A percentile compares a stretch with the other conserved stretches of the same genome.
phyloP scores from a whole-genome alignment of 2,888 invertebrate species.

The Pseudoips prasinana region DNA sequence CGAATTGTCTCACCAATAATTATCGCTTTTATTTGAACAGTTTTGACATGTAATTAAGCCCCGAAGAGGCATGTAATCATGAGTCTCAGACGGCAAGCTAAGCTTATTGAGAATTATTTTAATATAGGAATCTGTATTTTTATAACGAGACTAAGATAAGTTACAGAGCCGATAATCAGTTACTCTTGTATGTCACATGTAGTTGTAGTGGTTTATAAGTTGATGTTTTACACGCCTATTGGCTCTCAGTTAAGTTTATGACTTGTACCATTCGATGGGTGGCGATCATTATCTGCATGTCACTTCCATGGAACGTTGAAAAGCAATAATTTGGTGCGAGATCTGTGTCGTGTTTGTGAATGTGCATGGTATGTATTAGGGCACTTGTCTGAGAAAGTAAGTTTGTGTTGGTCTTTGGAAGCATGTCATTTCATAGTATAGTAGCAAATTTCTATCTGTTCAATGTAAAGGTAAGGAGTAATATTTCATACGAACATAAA shows the following conservation, averaged over 20 bases:
- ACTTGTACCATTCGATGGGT: constrained; percentile 24
- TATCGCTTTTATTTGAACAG: constrained; percentile 17
- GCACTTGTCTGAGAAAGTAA: not conserved
- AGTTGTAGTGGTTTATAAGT: constrained; percentile 45
- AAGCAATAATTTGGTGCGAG: constrained; percentile 20
- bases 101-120: constrained; percentile 71
- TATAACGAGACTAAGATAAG: constrained; percentile 66
- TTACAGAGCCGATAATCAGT: constrained; percentile 51
- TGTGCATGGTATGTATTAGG: constrained; percentile 6
- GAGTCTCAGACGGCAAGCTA: constrained; percentile 77
- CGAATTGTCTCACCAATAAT: constrained; percentile 6
- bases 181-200: constrained; percentile 51
- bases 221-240: constrained; percentile 52
- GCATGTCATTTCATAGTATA: too few relatives aligned
- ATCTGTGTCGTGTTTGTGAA: constrained; percentile 6
- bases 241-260: constrained; percentile 61
- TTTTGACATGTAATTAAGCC: constrained; percentile 47
- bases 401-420: too few relatives aligned
- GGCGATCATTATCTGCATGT: constrained; percentile 31
- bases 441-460: too few relatives aligned
- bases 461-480: too few relatives aligned
- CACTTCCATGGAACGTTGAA: constrained; percentile 18
- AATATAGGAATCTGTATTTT: constrained; percentile 78
- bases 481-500: too few relatives aligned
- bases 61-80: constrained; percentile 66